These are phyloP conservation scores for Syngnathus acus DNA, from an alignment of 2,797 vertebrate genomes.

Conservation along the genomic window DNA sequence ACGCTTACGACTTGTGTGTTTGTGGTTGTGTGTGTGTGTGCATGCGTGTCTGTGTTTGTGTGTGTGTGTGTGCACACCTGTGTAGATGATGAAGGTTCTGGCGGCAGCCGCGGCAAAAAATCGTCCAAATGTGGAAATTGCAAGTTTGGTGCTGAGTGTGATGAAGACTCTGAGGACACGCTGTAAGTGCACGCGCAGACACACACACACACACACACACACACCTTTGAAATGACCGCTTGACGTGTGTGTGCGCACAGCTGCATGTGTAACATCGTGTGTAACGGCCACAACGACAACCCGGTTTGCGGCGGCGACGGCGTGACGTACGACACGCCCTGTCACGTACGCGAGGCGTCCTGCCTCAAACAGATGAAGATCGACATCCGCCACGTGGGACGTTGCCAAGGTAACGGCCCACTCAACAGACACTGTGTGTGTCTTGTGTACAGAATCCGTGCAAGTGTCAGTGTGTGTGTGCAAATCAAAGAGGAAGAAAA, in stretches of 20 bases:
- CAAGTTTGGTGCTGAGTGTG: conserved; percentile 97
- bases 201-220: conserved; percentile 12
- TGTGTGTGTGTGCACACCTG: no score
- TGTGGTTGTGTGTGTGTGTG: no score
- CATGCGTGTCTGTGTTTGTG: no score
- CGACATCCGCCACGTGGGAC: conserved; percentile 89
- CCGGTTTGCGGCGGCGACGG: conserved; percentile 90
- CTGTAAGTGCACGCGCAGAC: conserved; percentile 70
- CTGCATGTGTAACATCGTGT: conserved; percentile 98
- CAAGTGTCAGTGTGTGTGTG: no score
- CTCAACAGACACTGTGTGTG: no score
- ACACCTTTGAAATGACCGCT: neutral
- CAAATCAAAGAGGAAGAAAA: no score
- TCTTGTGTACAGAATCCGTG: no score
- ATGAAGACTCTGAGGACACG: conserved; percentile 93
- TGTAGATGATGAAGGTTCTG: conserved; percentile 88
- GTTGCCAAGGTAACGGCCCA: conserved; percentile 80
- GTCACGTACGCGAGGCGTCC: conserved; percentile 91
- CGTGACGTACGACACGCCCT: conserved; percentile 91
- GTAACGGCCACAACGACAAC: conserved; percentile 96
- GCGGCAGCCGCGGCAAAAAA: conserved; percentile 82
- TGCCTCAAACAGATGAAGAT: conserved; percentile 96
- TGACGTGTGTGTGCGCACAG: conserved; percentile 51
- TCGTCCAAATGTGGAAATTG: conserved; percentile 90
- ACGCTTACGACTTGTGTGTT: no score